phyloP scores from a whole-genome alignment of 1,140 invertebrate genomes.

The Ylistrum balloti region DNA sequence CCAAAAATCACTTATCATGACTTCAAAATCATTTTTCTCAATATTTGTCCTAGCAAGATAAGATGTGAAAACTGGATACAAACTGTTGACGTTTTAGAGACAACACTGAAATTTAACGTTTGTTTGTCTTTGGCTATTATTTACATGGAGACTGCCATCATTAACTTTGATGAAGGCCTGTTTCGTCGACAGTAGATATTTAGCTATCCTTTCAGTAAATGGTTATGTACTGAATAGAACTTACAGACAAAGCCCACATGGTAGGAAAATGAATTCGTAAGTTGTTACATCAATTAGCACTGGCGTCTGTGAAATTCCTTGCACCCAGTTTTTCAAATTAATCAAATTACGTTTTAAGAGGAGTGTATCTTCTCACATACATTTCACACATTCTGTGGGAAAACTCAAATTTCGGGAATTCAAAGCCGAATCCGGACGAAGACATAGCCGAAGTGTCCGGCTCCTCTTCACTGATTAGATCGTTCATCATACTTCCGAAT shows the following conservation, averaged over 20 bases:
- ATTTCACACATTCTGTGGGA: conserved; percentile 38
- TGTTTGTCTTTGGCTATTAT: too few species aligned
- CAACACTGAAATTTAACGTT: too few species aligned
- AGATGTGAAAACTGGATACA: too few species aligned
- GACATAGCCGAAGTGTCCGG: conserved; percentile 2
- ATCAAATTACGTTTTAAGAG: conserved; percentile 35
- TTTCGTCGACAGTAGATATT: not conserved
- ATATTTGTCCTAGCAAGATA: too few species aligned
- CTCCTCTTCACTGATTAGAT: not conserved
- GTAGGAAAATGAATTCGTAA: conserved; percentile 33
- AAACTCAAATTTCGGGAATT: not conserved
- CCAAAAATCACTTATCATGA: too few species aligned
- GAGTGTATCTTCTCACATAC: conserved; percentile 7
- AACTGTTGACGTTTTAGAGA: too few species aligned
- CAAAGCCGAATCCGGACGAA: not conserved
- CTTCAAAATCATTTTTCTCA: too few species aligned
- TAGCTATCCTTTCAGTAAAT: not conserved
- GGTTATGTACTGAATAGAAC: not conserved
- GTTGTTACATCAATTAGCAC: conserved; percentile 2
- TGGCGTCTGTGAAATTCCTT: conserved; percentile 29
- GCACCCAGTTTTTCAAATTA: conserved; percentile 30
- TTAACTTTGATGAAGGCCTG: too few species aligned
- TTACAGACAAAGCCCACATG: conserved; percentile 12
- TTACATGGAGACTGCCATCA: too few species aligned
- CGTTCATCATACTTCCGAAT: conserved; percentile 27